Base-by-base conservation (phyloP, 1,140 invertebrate genomes). In the Drosophila mojavensis region DNA sequence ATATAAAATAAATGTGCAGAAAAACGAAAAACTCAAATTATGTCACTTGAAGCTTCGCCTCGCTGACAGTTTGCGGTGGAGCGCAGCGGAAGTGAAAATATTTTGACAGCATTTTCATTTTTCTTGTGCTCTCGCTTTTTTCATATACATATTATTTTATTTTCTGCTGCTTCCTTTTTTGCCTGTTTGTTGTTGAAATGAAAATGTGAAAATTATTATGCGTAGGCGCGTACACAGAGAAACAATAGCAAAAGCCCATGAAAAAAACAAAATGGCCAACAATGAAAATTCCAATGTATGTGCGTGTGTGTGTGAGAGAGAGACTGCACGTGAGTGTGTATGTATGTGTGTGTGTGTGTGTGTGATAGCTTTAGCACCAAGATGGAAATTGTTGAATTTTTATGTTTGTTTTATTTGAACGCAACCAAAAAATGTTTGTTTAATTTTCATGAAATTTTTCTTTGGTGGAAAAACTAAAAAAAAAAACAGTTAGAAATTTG, bases 231-330 rank as follows among this genome's bases (percentile, higher is more conserved):
- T 30, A 45, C 51, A 58, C 47, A 53, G 47, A 58, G 28, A 65
- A 80, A 70, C 55, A 63, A 74, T 74, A 69, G 58, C 65, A 78
- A 62, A 74, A 68, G 39, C 45, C 53, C 36, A 39, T 39, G 36
- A 55, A 41, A 45, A 75, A 74, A 81, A 81, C 86, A 90, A 91
- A 88, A 91, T 91, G 81, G 81, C 78, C 77, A 79, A 74, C 75
- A 33, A 64, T 60, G 51, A 64, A 74, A 58, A 69, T 65, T 60
- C 51, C 61, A 65, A 53, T 81, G 61, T 17, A 17, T 66, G 47
- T 78, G 30, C n/a, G n/a, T 47, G 59, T 45, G 45, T 48, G 47
- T 48, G 33, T 62, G 17, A 33, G 28, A 58, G 24, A 17, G 33
- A 33, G 26, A 39, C 26, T 64, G 48, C 33, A 55, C 50, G 48